These are phyloP conservation scores for Manduca sexta DNA, from an alignment of 1,140 invertebrate species.

Conservation along the genomic window DNA sequence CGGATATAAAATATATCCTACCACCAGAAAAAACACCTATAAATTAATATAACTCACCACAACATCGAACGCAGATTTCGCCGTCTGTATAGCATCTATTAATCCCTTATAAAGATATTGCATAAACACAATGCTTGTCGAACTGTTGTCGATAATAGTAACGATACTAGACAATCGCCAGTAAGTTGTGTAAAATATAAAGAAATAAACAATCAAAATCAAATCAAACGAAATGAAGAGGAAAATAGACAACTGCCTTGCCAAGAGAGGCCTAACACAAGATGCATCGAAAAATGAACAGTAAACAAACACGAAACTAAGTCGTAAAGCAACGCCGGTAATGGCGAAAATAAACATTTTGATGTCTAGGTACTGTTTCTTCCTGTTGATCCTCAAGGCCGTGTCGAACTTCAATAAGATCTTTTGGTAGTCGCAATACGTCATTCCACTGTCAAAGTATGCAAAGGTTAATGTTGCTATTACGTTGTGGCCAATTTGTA, in stretches of 20 bases:
- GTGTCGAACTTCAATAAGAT: too few species aligned
- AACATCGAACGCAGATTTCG: neutral
- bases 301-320: neutral
- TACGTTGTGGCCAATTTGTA: neutral
- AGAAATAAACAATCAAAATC: neutral
- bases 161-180: neutral
- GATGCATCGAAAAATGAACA: neutral
- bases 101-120: neutral
- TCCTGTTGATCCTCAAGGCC: too few species aligned
- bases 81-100: neutral
- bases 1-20: too few species aligned
- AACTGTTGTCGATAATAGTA: neutral
- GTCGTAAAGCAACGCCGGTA: neutral
- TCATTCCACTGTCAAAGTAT: too few species aligned
- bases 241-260: neutral
- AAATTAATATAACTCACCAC: too few species aligned
- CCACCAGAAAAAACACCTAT: too few species aligned
- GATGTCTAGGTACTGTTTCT: too few species aligned
- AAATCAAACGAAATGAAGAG: neutral
- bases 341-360: neutral
- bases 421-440: too few species aligned
- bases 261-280: neutral
- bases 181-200: neutral
- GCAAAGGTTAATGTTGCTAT: neutral
- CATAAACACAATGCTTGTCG: neutral